A percentile compares a stretch with the other conserved stretches of the same genome.
phyloP scores from a whole-genome alignment of 2,113 vertebrate species.

The Macquaria ambigua region DNA sequence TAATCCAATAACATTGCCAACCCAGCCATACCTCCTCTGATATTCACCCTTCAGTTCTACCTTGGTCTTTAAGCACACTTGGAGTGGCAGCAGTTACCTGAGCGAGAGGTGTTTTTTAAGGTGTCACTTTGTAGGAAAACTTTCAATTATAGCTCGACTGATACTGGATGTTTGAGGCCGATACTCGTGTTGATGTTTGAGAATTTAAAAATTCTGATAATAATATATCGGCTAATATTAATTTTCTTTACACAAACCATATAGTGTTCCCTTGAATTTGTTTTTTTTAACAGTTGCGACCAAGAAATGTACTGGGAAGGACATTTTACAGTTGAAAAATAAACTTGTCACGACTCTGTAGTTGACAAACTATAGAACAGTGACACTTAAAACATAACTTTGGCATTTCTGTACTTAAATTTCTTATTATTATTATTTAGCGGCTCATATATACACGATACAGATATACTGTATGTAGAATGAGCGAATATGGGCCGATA shows the following conservation, averaged over 20 bases:
- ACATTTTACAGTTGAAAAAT: not conserved
- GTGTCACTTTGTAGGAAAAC: not conserved
- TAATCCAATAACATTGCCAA: not conserved
- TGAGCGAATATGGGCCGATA: too few species aligned
- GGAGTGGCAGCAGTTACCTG: not conserved
- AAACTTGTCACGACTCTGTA: too few species aligned
- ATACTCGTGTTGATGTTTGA: not conserved
- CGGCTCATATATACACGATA: not conserved
- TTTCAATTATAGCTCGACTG: too few species aligned
- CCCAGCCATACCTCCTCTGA: not conserved
- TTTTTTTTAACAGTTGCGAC: too few species aligned
- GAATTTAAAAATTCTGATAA: not conserved
- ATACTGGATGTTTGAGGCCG: not conserved
- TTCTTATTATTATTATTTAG: not conserved
- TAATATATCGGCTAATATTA: not conserved
- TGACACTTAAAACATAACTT: too few species aligned
- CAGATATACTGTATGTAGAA: too few species aligned
- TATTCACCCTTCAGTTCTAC: too few species aligned
- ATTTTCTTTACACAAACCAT: not conserved
- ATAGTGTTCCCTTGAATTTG: not conserved
- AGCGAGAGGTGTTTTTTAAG: not conserved
- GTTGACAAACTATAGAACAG: not conserved
- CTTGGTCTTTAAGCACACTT: not conserved
- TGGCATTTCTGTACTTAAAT: not conserved
- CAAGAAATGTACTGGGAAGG: not conserved